Percentiles rank a stretch among this genome's conserved stretches.
These are phyloP conservation scores for Enoplolaimus lenunculus DNA, from an alignment of 2,888 invertebrate species.

Conservation along the genomic window DNA sequence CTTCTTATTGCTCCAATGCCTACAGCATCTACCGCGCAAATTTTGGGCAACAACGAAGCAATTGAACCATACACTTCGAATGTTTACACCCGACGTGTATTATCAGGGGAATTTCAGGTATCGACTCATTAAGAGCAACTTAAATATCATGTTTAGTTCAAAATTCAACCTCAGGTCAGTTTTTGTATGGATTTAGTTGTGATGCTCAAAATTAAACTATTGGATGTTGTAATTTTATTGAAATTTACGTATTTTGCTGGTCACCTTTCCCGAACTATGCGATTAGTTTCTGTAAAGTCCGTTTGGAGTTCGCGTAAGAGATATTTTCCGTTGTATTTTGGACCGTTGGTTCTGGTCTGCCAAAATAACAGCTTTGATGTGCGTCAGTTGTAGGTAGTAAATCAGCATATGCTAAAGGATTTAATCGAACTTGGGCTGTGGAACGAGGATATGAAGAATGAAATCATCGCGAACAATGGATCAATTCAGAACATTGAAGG, in stretches of 20 bases:
- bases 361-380: too few relatives aligned
- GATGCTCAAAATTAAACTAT: too few relatives aligned
- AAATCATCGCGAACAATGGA: slow-evolving; percentile 74
- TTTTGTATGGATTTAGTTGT: slow-evolving; percentile 31
- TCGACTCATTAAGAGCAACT: too few relatives aligned
- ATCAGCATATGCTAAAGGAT: slow-evolving; percentile 83
- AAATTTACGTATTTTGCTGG: too few relatives aligned
- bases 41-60: slow-evolving; percentile 94
- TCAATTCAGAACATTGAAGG: slow-evolving; percentile 56
- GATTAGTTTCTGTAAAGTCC: too few relatives aligned
- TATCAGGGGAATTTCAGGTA: slow-evolving; percentile 76
- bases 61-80: slow-evolving; percentile 96
- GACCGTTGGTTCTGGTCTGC: too few relatives aligned
- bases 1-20: slow-evolving; percentile 92
- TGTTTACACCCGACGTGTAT: slow-evolving; percentile 77
- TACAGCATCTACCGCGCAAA: slow-evolving; percentile 95
- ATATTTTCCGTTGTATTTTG: too few relatives aligned
- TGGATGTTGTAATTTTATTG: too few relatives aligned
- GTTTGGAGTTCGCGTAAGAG: too few relatives aligned
- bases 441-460: slow-evolving; percentile 88
- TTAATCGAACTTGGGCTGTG: slow-evolving; percentile 76
- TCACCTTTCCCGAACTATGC: too few relatives aligned
- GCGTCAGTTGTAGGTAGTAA: slow-evolving; percentile 62
- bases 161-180: too few relatives aligned
- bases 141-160: too few relatives aligned